Evolutionary conservation across 2,113 vertebrate genomes (phyloP).

Genomic region (Apaloderma vittatum): DNA sequence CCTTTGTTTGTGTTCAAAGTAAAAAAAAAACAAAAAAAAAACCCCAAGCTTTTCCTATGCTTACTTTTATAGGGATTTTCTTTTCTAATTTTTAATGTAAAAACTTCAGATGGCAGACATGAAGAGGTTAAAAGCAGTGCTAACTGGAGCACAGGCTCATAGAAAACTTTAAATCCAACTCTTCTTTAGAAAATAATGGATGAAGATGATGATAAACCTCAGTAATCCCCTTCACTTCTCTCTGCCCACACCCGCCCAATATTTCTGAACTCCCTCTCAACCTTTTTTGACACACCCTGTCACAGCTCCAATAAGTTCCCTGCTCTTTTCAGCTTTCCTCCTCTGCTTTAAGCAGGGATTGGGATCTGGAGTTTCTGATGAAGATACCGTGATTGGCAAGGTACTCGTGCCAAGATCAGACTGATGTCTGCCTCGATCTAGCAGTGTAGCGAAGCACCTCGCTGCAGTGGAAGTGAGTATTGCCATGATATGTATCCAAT

Average conservation of each 20-base stretch:
- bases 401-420: neutral
- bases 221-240: neutral
- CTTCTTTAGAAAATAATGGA: neutral
- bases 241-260: fast-evolving
- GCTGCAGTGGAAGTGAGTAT: neutral
- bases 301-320: neutral
- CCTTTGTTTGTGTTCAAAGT: neutral
- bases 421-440: neutral
- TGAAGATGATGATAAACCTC: neutral
- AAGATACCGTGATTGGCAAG: neutral
- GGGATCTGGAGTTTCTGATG: neutral
- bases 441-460: neutral
- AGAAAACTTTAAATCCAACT: neutral
- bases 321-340: neutral
- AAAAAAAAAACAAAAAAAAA: neutral
- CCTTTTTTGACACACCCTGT: neutral
- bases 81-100: neutral
- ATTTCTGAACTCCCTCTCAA: neutral
- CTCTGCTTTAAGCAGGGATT: neutral
- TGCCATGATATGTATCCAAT: neutral
- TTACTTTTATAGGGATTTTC: neutral
- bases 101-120: neutral
- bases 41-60: neutral
- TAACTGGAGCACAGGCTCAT: neutral
- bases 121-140: neutral